Conservation (phyloP, 2,888 invertebrate genomes). For the Trachelus iudaicus region DNA sequence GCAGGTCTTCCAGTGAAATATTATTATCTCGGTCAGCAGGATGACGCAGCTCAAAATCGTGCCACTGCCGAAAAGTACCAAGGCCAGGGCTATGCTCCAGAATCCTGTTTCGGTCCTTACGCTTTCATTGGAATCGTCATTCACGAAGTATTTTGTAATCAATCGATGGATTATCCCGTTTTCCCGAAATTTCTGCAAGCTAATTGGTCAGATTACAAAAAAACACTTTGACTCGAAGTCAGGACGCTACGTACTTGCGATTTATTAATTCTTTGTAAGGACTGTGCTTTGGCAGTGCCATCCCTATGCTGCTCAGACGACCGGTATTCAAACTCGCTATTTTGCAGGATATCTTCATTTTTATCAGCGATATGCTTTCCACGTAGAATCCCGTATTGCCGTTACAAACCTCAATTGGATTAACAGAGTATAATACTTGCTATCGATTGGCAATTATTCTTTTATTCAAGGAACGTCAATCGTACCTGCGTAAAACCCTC, state of each 20-base stretch:
- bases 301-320: background rate
- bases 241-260: conserved; percentile 5
- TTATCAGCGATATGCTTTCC: conserved; percentile 12
- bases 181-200: background rate
- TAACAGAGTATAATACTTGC: background rate
- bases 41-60: background rate
- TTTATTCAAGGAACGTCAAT: background rate
- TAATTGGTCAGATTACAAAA: background rate
- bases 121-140: background rate
- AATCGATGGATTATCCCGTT: background rate
- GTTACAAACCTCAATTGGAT: conserved; percentile 15
- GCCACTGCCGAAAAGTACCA: background rate
- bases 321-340: background rate
- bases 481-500: background rate
- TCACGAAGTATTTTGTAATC: background rate
- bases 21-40: background rate
- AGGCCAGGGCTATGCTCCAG: background rate
- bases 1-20: background rate
- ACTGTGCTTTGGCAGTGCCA: conserved; percentile 17
- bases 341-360: conserved; percentile 21
- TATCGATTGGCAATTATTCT: background rate
- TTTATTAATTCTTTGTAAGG: conserved; percentile 14
- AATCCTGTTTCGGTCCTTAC: background rate
- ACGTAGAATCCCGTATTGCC: conserved; percentile 15
- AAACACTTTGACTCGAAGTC: background rate